Evolutionary conservation across 1,140 invertebrate species (phyloP).

Genomic region (Penaeus chinensis): DNA sequence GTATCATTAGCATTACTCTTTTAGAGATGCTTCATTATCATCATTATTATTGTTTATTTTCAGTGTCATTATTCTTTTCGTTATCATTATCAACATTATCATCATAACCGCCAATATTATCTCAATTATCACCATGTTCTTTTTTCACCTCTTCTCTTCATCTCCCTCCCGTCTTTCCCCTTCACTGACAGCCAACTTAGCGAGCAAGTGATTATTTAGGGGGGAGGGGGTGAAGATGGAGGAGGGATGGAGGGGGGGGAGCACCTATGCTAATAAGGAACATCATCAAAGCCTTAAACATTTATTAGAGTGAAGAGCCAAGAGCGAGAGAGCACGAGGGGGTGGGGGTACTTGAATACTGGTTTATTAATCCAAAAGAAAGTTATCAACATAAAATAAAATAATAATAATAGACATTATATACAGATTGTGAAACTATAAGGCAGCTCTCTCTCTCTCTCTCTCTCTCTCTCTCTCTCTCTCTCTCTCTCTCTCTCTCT

Average conservation of each 20-base stretch:
- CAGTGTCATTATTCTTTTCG: too few relatives aligned
- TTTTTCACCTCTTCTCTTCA: too few relatives aligned
- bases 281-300: not conserved
- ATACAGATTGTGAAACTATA: too few relatives aligned
- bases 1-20: too few relatives aligned
- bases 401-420: too few relatives aligned
- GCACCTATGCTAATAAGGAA: not conserved
- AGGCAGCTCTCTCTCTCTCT: constrained; percentile 12
- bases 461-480: constrained; percentile 19
- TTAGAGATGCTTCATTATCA: too few relatives aligned
- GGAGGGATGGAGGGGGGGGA: not conserved
- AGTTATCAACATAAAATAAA: too few relatives aligned
- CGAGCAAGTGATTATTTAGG: not conserved
- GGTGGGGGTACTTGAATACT: not conserved
- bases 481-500: constrained; percentile 33
- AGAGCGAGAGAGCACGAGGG: not conserved
- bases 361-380: too few relatives aligned
- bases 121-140: not conserved
- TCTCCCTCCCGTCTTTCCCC: not conserved
- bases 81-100: too few relatives aligned
- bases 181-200: not conserved
- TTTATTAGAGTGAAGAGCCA: too few relatives aligned
- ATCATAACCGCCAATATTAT: too few relatives aligned
- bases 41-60: too few relatives aligned
- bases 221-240: not conserved